These are phyloP conservation scores for Ornithorhynchus anatinus DNA, from an alignment of 2,113 vertebrate species.

Conservation along the genomic window DNA sequence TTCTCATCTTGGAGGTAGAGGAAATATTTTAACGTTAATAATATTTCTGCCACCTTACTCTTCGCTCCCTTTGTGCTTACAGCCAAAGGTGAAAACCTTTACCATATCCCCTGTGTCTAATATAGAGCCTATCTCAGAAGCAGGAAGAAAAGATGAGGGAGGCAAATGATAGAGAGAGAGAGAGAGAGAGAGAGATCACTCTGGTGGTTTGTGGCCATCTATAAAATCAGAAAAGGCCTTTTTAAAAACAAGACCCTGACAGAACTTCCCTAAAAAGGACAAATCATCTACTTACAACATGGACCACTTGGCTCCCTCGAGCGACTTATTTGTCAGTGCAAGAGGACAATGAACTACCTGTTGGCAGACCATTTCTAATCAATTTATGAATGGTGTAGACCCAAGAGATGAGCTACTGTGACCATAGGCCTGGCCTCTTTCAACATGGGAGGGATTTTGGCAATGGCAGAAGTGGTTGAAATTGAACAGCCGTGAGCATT, in stretches of 20 bases:
- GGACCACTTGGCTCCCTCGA: background rate
- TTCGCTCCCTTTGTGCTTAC: constrained; percentile 36
- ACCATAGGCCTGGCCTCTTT: background rate
- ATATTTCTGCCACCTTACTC: constrained; percentile 46
- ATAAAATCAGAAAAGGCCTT: constrained; percentile 39
- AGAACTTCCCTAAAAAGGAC: constrained; percentile 22
- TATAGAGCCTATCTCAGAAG: constrained; percentile 50
- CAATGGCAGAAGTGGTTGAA: background rate
- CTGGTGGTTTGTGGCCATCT: constrained; percentile 42
- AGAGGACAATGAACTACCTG: constrained; percentile 6
- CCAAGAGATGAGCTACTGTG: background rate
- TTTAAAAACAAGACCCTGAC: constrained; percentile 10
- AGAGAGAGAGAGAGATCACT: constrained; percentile 34
- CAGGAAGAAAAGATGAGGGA: constrained; percentile 15
- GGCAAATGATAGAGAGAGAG: constrained; percentile 20
- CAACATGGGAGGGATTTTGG: background rate
- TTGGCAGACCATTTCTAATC: background rate
- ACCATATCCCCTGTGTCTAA: constrained; percentile 26
- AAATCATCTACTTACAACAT: constrained; percentile 8
- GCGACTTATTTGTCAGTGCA: background rate
- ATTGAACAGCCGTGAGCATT: background rate
- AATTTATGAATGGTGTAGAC: background rate
- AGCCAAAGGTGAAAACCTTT: constrained; percentile 59
- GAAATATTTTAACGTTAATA: constrained; percentile 66
- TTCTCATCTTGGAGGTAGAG: constrained; percentile 54